Base-by-base conservation (phyloP, 2,888 invertebrate genomes). In the Choreutis nemorana region DNA sequence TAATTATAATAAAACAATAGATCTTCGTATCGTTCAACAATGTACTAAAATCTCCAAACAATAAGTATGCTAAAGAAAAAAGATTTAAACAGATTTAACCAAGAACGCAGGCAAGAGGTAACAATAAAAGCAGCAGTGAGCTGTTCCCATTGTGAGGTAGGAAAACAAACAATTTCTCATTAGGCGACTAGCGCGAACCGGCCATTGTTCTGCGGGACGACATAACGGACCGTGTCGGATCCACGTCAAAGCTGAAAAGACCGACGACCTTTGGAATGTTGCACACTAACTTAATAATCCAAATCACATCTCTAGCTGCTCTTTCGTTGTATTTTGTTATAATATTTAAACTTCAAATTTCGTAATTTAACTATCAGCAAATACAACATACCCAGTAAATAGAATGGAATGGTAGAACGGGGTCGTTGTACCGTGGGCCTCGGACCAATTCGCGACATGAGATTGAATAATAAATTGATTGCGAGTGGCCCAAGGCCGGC, bases 391-490 rank as follows among this genome's bases (percentile, higher is more conserved):
- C n/a, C n/a, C n/a, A n/a, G 15, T 23, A 13, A 23, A 8, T 24
- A 11, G 51, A 51, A 41, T 58, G 49, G 58, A 67, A 54, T 58
- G 55, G 60, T 60, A 49, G 50, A 53, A 48, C 41, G 44, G 49
- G 70, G 66, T 77, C 72, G 70, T 63, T 52, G 67, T 45, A 64
- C 75, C 52, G 36, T 48, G 50, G 66, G 66, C 78, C 77, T 77
- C 78, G 78, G 61, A 72, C 77, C 71, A 77, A 78, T 77, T 77
- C 66, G 73, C 73, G 70, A 77, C 68, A 73, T 68, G 73, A 73
- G 77, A 78, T 77, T 78, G 77, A 77, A 78, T 78, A 78, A 75
- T 73, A 75, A 70, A 68, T 67, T 73, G 75, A 73, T 73, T 70
- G 73, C 70, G 59, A 65, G 56, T 62, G 49, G 45, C 53, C 60